Percentiles rank a stretch among this genome's conserved stretches.
These are phyloP conservation scores for Drosophila fuyamai DNA, from an alignment of 1,140 invertebrate species.

Conservation along the genomic window DNA sequence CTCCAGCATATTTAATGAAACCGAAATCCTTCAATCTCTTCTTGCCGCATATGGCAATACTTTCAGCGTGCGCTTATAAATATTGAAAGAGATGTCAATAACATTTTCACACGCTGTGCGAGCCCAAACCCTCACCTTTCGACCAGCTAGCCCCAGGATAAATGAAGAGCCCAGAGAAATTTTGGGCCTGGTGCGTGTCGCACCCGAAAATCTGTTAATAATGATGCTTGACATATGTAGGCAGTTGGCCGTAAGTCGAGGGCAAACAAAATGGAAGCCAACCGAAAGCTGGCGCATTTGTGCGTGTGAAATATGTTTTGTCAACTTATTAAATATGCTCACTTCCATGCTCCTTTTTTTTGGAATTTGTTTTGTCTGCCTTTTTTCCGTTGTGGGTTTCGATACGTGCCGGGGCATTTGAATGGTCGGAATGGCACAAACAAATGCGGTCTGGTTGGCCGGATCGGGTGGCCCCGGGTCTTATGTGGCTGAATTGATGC, in stretches of 20 bases:
- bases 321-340: slow-evolving; percentile 82
- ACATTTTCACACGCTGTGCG: slow-evolving; percentile 71
- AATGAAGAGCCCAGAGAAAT: slow-evolving; percentile 26
- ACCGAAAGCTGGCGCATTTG: slow-evolving; percentile 65
- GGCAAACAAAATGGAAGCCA: slow-evolving; percentile 54
- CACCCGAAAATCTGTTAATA: slow-evolving; percentile 79
- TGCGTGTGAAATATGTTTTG: slow-evolving; percentile 82
- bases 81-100: slow-evolving; percentile 81
- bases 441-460: slow-evolving; percentile 25
- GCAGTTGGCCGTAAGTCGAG: slow-evolving; percentile 44
- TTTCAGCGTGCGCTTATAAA: slow-evolving; percentile 61
- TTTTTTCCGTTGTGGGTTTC: slow-evolving; percentile 25
- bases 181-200: slow-evolving; percentile 60
- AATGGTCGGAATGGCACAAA: slow-evolving; percentile 47
- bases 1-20: slow-evolving; percentile 37
- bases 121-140: neutral
- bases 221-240: slow-evolving; percentile 78
- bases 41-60: slow-evolving; percentile 11
- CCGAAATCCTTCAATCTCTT: slow-evolving; percentile 15
- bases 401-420: slow-evolving; percentile 61
- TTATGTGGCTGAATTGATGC: slow-evolving; percentile 44
- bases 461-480: slow-evolving; percentile 14
- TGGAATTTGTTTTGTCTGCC: slow-evolving; percentile 36
- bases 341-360: slow-evolving; percentile 36
- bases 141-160: slow-evolving; percentile 18